A percentile compares a stretch with the other conserved stretches of the same genome.
Conservation (phyloP, 2,113 vertebrate species). For the Pseudorasbora parva region DNA sequence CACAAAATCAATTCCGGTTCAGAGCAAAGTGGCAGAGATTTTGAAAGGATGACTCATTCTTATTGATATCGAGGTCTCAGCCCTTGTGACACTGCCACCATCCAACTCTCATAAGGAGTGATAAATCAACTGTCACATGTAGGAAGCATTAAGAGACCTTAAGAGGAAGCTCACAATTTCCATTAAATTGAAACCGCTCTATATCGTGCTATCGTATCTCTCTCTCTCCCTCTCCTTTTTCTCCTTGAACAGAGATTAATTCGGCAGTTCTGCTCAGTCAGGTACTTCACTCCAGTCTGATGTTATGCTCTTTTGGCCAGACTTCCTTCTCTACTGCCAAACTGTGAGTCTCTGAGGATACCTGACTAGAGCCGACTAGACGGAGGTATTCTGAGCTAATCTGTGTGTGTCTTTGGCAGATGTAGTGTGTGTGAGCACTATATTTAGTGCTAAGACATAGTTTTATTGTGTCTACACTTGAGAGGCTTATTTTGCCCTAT, state of each 20-base stretch:
- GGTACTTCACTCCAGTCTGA: slow-evolving; percentile 9
- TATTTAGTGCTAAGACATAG: neutral
- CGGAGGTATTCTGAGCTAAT: slow-evolving; percentile 13
- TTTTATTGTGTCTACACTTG: neutral
- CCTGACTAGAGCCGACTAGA: neutral
- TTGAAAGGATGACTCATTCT: slow-evolving; percentile 42
- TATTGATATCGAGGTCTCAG: slow-evolving; percentile 52
- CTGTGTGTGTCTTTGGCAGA: neutral
- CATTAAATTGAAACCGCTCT: slow-evolving; percentile 20
- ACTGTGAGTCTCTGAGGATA: slow-evolving; percentile 16
- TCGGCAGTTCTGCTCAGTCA: slow-evolving; percentile 36
- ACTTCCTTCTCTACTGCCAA: slow-evolving; percentile 11
- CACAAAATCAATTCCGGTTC: slow-evolving; percentile 12
- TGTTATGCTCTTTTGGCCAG: slow-evolving; percentile 13
- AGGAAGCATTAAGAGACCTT: slow-evolving; percentile 56
- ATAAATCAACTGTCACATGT: slow-evolving; percentile 62
- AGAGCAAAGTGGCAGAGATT: slow-evolving; percentile 45
- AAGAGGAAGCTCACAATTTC: slow-evolving; percentile 50
- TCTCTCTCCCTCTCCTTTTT: neutral
- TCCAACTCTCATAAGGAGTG: slow-evolving; percentile 59
- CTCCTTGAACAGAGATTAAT: slow-evolving; percentile 55
- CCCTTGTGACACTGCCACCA: slow-evolving; percentile 60
- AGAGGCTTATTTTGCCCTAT: neutral
- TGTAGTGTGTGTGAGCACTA: neutral
- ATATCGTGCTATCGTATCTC: slow-evolving; percentile 25